These are phyloP conservation scores for Vulpes vulpes DNA, from an alignment of 2,113 vertebrate genomes.

Conservation along the genomic window DNA sequence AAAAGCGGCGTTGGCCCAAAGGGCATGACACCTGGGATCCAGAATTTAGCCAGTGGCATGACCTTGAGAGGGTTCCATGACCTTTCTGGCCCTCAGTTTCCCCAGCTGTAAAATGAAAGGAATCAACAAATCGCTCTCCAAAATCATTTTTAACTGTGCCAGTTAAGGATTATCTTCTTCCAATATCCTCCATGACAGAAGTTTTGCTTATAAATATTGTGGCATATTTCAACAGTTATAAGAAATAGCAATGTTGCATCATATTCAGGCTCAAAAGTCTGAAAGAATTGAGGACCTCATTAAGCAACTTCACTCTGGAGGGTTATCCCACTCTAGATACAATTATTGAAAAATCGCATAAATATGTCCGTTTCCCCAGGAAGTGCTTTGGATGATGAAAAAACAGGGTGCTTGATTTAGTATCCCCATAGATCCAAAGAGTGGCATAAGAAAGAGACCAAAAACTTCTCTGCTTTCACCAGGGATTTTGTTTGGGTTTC, in stretches of 20 bases:
- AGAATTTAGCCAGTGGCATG: neutral
- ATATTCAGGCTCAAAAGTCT: neutral
- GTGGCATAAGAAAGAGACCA: neutral
- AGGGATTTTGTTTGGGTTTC: neutral
- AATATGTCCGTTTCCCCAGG: neutral
- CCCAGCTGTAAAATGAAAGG: conserved; percentile 7
- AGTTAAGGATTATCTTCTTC: neutral
- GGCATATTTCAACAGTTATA: neutral
- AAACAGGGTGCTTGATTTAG: neutral
- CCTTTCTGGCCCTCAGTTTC: conserved; percentile 44
- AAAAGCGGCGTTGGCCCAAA: neutral
- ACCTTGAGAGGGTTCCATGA: conserved; percentile 38
- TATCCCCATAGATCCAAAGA: neutral
- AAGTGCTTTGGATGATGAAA: neutral
- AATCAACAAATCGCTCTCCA: neutral
- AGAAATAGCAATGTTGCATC: neutral
- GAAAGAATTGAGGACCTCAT: neutral
- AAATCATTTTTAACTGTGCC: neutral
- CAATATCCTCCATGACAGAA: neutral
- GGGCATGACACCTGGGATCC: neutral
- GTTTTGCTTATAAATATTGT: neutral
- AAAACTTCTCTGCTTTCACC: neutral
- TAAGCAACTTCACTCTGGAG: neutral
- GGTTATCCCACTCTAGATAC: neutral
- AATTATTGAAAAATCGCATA: neutral